Evolutionary conservation across 2,888 invertebrate species (phyloP).

Genomic region (Atherix ibis): DNA sequence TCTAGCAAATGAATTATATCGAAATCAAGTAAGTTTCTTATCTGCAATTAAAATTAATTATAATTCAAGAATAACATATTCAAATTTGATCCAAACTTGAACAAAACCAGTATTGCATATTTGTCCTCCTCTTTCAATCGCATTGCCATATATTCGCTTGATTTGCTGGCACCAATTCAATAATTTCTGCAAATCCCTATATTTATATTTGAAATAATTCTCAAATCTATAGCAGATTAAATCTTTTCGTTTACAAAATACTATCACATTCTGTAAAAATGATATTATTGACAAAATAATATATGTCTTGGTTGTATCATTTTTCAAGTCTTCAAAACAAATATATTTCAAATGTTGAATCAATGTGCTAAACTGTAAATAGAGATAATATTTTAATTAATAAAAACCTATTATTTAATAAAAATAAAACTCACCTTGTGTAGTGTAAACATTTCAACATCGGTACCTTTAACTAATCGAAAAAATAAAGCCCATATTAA

Average conservation of each 20-base stretch:
- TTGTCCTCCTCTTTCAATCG: too few relatives aligned
- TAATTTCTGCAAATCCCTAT: not conserved
- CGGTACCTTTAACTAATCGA: conserved; percentile 7
- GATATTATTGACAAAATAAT: not conserved
- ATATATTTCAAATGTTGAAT: not conserved
- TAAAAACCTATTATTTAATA: not conserved
- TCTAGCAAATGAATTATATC: too few relatives aligned
- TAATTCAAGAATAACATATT: not conserved
- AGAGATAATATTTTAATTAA: not conserved
- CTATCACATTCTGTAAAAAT: not conserved
- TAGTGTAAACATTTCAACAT: not conserved
- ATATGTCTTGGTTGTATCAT: not conserved
- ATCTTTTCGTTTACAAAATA: not conserved
- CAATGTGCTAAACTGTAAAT: not conserved
- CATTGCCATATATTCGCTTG: too few relatives aligned
- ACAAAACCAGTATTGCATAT: too few relatives aligned
- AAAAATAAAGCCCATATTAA: not conserved
- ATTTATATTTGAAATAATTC: not conserved
- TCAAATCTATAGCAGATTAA: not conserved
- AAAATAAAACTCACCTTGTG: not conserved
- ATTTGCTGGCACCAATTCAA: not conserved
- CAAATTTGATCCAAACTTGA: too few relatives aligned
- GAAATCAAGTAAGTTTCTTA: not conserved
- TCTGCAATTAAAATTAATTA: not conserved
- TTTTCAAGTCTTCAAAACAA: not conserved